phyloP scores from a whole-genome alignment of 2,888 invertebrate species.

The Lasioglossum morio region DNA sequence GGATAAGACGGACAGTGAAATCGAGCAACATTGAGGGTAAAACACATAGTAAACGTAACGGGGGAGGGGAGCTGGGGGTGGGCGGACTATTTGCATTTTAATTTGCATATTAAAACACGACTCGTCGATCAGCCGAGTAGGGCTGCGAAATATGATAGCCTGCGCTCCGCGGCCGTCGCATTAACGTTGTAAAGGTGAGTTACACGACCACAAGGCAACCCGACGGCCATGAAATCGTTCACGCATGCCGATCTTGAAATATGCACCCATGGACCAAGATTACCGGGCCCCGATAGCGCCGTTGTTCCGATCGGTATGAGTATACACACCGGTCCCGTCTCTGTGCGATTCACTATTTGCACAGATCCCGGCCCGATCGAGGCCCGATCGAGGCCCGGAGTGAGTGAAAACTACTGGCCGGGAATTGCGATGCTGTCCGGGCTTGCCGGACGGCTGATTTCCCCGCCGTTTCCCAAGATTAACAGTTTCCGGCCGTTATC shows the following conservation, averaged over 20 bases:
- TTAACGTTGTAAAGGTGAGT: constrained; percentile 83
- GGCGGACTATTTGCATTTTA: constrained; percentile 82
- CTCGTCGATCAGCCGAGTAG: constrained; percentile 77
- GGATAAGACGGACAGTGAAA: constrained; percentile 11
- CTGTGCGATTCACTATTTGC: not conserved
- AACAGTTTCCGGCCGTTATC: not conserved
- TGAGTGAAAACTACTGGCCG: not conserved
- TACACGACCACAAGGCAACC: constrained; percentile 83
- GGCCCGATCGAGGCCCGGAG: not conserved
- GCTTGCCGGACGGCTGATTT: not conserved
- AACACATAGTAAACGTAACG: not conserved
- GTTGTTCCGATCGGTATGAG: constrained; percentile 66
- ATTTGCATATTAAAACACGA: constrained; percentile 83
- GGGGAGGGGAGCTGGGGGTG: constrained; percentile 42
- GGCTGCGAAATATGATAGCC: constrained; percentile 81
- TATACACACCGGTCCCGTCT: constrained; percentile 38
- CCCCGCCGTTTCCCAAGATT: not conserved
- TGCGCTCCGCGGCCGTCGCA: constrained; percentile 77
- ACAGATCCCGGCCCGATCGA: not conserved
- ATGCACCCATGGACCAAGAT: constrained; percentile 82
- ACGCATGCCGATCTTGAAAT: constrained; percentile 84
- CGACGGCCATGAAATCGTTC: constrained; percentile 84
- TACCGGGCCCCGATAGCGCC: constrained; percentile 75
- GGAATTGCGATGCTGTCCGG: not conserved
- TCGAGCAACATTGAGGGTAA: constrained; percentile 22